Evolutionary conservation across 1,140 invertebrate genomes (phyloP).

Genomic region (Aradophagus sp.): DNA sequence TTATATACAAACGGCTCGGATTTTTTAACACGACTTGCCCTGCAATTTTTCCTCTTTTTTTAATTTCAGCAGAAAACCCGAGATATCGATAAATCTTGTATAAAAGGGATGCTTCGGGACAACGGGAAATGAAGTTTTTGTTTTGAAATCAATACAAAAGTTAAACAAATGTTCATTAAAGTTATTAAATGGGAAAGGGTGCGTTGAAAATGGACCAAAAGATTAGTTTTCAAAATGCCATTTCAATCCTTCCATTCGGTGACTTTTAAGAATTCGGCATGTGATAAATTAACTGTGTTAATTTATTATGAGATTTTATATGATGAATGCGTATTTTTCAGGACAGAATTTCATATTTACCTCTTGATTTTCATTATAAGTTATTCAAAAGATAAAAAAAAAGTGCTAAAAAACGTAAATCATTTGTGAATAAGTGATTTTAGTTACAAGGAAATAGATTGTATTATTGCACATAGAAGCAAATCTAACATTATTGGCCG

Average conservation of each 20-base stretch:
- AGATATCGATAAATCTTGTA: constrained; percentile 50
- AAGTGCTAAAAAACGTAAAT: too few relatives aligned
- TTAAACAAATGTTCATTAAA: constrained; percentile 24
- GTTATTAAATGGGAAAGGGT: constrained; percentile 32
- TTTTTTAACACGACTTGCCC: constrained; percentile 51
- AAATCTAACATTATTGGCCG: too few relatives aligned
- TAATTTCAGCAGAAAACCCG: constrained; percentile 45
- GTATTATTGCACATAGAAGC: too few relatives aligned
- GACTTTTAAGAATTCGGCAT: too few relatives aligned
- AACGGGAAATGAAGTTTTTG: constrained; percentile 36
- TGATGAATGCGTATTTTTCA: too few relatives aligned
- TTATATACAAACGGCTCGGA: constrained; percentile 55
- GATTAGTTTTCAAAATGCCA: constrained; percentile 9
- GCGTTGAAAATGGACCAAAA: constrained; percentile 3
- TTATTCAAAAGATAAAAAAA: too few relatives aligned
- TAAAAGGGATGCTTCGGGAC: constrained; percentile 36
- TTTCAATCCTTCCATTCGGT: background rate
- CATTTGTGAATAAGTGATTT: too few relatives aligned
- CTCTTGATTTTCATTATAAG: too few relatives aligned
- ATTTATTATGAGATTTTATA: too few relatives aligned
- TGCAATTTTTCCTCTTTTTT: constrained; percentile 38
- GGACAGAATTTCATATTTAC: too few relatives aligned
- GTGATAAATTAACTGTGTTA: too few relatives aligned
- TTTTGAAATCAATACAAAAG: constrained; percentile 39
- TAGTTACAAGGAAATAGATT: too few relatives aligned